phyloP scores from a whole-genome alignment of 1,140 invertebrate species.

The Magallana ariakensis region DNA sequence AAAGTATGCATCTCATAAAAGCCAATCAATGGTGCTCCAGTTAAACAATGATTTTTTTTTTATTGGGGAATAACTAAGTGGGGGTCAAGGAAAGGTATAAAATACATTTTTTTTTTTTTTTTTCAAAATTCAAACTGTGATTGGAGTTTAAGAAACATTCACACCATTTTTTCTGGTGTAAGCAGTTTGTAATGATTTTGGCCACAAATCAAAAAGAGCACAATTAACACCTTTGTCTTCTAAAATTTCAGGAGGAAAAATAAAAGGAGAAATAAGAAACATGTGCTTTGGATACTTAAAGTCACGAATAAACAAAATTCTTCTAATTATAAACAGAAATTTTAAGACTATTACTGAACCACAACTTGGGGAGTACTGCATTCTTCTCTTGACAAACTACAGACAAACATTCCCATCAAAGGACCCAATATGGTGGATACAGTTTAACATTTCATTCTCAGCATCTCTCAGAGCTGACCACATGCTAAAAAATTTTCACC shows the following conservation, averaged over 20 bases:
- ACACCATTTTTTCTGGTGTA: no score
- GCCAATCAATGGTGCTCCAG: no score
- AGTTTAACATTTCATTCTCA: background rate
- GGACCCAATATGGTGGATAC: background rate
- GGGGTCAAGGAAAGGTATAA: no score
- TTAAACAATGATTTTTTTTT: no score
- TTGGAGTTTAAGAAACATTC: no score
- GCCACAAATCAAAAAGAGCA: background rate
- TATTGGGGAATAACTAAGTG: no score
- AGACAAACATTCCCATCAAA: background rate
- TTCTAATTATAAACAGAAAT: background rate
- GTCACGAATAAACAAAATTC: background rate
- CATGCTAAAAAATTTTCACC: slow-evolving; percentile 11
- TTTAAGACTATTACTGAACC: background rate
- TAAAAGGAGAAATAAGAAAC: background rate
- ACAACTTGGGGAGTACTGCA: background rate
- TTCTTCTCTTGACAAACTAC: slow-evolving; percentile 4
- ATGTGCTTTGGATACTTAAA: background rate
- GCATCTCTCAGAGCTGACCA: background rate
- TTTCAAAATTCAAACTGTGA: no score
- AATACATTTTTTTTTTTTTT: no score
- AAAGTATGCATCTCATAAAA: no score
- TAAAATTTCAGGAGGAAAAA: background rate
- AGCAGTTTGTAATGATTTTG: background rate
- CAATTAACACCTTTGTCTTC: background rate